Percentiles rank a stretch among this genome's conserved stretches.
These are phyloP conservation scores for Azemiops feae DNA, from an alignment of 2,113 vertebrate genomes.

Conservation along the genomic window DNA sequence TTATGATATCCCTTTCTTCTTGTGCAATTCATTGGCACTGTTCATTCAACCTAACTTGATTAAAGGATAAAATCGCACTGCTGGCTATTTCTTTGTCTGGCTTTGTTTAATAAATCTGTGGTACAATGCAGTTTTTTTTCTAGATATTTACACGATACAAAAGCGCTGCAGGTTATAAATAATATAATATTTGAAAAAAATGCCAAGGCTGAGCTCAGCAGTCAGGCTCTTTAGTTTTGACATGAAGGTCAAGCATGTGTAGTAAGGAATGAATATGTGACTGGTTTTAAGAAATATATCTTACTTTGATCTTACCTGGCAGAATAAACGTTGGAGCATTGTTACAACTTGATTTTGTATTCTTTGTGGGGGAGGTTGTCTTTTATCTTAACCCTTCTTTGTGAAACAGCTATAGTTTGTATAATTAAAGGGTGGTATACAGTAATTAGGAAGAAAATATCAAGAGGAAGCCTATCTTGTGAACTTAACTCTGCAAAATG, in stretches of 20 bases:
- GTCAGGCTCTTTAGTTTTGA: neutral
- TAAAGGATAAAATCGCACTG: neutral
- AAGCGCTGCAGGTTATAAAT: neutral
- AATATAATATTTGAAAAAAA: neutral
- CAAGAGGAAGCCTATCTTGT: constrained; percentile 7
- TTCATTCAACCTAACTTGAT: neutral
- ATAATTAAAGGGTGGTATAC: neutral
- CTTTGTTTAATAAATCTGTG: neutral
- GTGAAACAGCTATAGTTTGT: neutral
- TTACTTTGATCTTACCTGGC: constrained; percentile 4
- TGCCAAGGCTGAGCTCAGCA: too few species aligned
- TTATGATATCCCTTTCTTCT: neutral
- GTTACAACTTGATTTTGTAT: neutral
- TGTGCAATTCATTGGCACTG: neutral
- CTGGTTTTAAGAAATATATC: neutral
- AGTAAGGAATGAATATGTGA: neutral
- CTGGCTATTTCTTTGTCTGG: neutral
- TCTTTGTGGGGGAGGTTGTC: neutral
- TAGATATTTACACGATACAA: neutral
- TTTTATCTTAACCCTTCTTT: neutral
- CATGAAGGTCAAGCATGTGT: neutral
- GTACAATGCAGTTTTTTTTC: neutral
- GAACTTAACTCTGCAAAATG: neutral
- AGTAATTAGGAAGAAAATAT: constrained; percentile 15
- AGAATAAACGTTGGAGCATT: neutral